Conservation (phyloP, 2,113 vertebrate genomes). For the Onychostoma macrolepis region DNA sequence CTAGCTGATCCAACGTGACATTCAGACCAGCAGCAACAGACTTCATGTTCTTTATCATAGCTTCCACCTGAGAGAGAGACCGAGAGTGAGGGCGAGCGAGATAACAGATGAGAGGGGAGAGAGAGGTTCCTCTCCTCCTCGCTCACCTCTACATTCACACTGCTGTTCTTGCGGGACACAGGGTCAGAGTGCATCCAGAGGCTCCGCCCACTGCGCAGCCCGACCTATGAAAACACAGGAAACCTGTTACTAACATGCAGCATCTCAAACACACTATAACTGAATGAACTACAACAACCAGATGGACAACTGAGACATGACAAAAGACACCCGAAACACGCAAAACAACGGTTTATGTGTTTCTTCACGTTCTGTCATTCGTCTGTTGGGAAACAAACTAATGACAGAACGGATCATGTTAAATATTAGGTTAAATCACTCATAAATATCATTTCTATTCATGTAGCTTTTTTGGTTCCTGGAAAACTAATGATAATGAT, state of each 20-base stretch:
- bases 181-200: slow-evolving; percentile 95
- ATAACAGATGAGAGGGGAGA: background rate
- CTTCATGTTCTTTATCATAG: slow-evolving; percentile 69
- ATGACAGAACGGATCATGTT: no score
- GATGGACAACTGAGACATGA: background rate
- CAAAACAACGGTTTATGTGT: no score
- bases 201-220: slow-evolving; percentile 65
- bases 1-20: slow-evolving; percentile 64
- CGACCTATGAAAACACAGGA: slow-evolving; percentile 76
- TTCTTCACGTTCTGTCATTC: no score
- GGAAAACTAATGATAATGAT: background rate
- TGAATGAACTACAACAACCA: background rate
- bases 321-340: background rate
- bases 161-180: slow-evolving; percentile 78
- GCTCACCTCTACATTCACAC: slow-evolving; percentile 77
- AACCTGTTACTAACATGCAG: background rate
- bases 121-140: background rate
- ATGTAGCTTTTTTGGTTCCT: background rate
- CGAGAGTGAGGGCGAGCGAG: background rate
- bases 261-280: background rate
- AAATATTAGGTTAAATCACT: background rate
- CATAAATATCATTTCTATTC: background rate
- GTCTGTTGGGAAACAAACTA: background rate
- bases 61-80: slow-evolving; percentile 71
- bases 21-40: slow-evolving; percentile 28